Conservation (phyloP, 2,113 vertebrate species). For the Atrichornis clamosus region DNA sequence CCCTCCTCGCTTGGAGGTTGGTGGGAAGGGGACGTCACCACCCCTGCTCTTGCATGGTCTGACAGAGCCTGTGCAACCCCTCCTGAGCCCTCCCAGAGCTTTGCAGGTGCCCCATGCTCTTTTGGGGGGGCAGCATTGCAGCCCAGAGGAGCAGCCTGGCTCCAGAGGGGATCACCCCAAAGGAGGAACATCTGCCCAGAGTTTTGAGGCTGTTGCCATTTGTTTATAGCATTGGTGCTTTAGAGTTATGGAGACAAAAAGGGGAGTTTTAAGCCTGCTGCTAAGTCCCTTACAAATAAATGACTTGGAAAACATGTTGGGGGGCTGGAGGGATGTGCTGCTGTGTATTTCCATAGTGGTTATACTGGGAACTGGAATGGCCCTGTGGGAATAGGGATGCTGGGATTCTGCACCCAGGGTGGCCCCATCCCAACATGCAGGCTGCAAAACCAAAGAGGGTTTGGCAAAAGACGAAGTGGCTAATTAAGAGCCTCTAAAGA, state of each 20-base stretch:
- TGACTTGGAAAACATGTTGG: neutral
- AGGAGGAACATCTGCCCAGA: neutral
- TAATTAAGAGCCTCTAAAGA: conserved; percentile 8
- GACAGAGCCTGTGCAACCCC: neutral
- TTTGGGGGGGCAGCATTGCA: neutral
- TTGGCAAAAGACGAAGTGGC: neutral
- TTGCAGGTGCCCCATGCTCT: neutral
- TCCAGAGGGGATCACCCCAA: neutral
- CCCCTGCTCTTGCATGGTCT: rapidly evolving
- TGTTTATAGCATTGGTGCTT: rapidly evolving
- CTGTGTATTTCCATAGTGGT: neutral
- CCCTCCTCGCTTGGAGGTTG: rapidly evolving
- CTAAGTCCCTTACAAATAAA: neutral
- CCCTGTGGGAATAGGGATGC: neutral
- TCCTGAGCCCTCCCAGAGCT: neutral
- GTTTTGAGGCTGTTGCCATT: neutral
- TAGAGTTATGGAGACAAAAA: neutral
- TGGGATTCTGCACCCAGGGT: neutral
- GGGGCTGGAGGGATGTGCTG: neutral
- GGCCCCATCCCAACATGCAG: neutral
- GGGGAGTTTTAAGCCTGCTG: neutral
- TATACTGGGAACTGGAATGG: neutral
- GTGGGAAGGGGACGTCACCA: neutral
- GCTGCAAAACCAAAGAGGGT: neutral
- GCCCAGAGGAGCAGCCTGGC: neutral